phyloP scores from a whole-genome alignment of 2,888 invertebrate genomes.

The Temnothorax unifasciatus region DNA sequence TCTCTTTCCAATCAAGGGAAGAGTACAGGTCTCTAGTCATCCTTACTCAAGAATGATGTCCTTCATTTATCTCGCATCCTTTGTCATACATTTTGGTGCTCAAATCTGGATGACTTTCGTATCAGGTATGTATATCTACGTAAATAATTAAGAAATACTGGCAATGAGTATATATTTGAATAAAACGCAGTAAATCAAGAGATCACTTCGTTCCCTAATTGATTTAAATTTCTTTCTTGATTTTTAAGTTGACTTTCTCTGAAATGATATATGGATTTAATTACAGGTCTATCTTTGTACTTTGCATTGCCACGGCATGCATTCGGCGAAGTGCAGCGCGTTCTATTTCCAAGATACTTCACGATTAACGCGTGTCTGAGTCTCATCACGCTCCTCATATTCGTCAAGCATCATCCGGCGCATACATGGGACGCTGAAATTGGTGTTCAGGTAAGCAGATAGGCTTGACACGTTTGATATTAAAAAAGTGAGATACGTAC shows the following conservation, averaged over 20 bases:
- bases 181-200: not conserved
- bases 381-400: conserved; percentile 91
- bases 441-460: conserved; percentile 86
- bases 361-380: conserved; percentile 92
- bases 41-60: conserved; percentile 84
- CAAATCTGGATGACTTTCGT: conserved; percentile 98
- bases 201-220: not conserved
- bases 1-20: conserved; percentile 78
- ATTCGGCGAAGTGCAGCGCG: conserved; percentile 95
- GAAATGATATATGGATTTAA: conserved; percentile 23
- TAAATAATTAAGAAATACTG: not conserved
- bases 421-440: conserved; percentile 87
- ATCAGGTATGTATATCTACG: conserved; percentile 89
- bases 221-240: not conserved
- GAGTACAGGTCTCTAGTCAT: conserved; percentile 77
- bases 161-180: not conserved
- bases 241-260: conserved; percentile 42
- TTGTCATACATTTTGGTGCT: conserved; percentile 94
- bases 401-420: conserved; percentile 89
- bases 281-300: conserved; percentile 93
- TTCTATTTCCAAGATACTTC: conserved; percentile 95
- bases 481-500: not conserved
- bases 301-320: conserved; percentile 94
- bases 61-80: conserved; percentile 92
- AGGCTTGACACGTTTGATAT: not conserved